Evolutionary conservation across 2,797 vertebrate genomes (phyloP).

Genomic region (Karalla daura): DNA sequence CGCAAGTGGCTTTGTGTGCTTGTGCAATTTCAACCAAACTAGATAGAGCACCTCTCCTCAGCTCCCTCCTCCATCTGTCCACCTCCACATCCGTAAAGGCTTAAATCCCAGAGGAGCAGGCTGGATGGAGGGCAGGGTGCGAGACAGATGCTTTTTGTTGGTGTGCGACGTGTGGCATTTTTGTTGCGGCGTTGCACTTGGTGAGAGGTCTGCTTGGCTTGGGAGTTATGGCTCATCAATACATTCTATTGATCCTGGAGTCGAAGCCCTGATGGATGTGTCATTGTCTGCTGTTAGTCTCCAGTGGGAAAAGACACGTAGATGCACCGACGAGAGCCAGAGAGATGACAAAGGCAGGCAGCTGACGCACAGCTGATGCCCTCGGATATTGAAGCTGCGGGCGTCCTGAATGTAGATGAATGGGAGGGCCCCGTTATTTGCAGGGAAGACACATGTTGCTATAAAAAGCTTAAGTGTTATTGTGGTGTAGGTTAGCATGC

Average conservation of each 20-base stretch:
- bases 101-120: conserved; percentile 33
- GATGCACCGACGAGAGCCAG: conserved; percentile 15
- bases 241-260: conserved; percentile 56
- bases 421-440: conserved; percentile 24
- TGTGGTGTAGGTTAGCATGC: conserved; percentile 46
- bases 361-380: conserved; percentile 34
- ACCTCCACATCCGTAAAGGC: conserved; percentile 1
- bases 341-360: conserved; percentile 36
- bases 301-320: background rate
- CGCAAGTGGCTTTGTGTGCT: background rate
- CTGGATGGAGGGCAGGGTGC: conserved; percentile 18
- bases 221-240: conserved; percentile 55
- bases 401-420: conserved; percentile 46
- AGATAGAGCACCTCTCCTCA: conserved; percentile 16
- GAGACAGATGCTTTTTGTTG: conserved; percentile 54
- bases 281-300: conserved; percentile 43
- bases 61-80: conserved; percentile 8
- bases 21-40: conserved; percentile 5
- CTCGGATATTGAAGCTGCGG: conserved; percentile 21
- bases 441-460: conserved; percentile 47
- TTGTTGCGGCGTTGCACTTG: conserved; percentile 33
- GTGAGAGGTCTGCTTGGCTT: conserved; percentile 39
- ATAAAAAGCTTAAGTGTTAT: conserved; percentile 19
- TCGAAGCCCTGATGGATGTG: conserved; percentile 42
- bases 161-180: conserved; percentile 29